These are phyloP conservation scores for Oostethus manadensis DNA, from an alignment of 2,113 vertebrate species.

Conservation along the genomic window DNA sequence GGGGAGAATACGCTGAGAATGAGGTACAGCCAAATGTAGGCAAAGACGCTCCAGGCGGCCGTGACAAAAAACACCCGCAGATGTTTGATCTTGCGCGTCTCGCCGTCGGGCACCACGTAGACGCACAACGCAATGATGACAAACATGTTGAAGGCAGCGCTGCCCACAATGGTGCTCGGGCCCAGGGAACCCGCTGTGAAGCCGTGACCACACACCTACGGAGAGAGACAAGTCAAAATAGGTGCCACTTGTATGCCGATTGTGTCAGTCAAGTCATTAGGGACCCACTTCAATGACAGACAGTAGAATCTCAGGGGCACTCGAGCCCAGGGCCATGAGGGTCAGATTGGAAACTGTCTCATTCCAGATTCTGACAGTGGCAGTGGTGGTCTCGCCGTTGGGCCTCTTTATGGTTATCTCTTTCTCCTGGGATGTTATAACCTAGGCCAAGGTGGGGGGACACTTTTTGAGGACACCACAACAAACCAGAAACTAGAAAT, in stretches of 20 bases:
- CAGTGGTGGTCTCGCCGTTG: slow-evolving; percentile 77
- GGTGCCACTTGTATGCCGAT: background rate
- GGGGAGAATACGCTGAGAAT: slow-evolving; percentile 77
- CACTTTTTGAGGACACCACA: background rate
- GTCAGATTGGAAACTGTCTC: slow-evolving; percentile 83
- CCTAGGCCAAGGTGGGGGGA: slow-evolving; percentile 41
- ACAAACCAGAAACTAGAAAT: too few relatives aligned
- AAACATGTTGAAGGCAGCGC: slow-evolving; percentile 84
- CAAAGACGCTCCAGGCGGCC: slow-evolving; percentile 79
- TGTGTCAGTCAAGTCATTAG: background rate
- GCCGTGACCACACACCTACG: slow-evolving; percentile 74
- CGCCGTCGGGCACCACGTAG: slow-evolving; percentile 78
- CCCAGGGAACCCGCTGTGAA: slow-evolving; percentile 76
- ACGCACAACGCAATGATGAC: slow-evolving; percentile 80
- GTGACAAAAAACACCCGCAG: slow-evolving; percentile 81
- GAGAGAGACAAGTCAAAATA: slow-evolving; percentile 3
- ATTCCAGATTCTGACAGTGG: slow-evolving; percentile 81
- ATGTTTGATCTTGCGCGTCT: slow-evolving; percentile 78
- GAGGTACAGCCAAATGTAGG: slow-evolving; percentile 82
- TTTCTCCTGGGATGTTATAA: slow-evolving; percentile 82
- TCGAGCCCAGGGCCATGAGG: slow-evolving; percentile 80
- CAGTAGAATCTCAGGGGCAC: slow-evolving; percentile 79
- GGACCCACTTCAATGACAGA: slow-evolving; percentile 75
- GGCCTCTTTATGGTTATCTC: slow-evolving; percentile 76
- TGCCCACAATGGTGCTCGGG: slow-evolving; percentile 81